These are phyloP conservation scores for Mola mola DNA, from an alignment of 2,113 vertebrate species.

Conservation along the genomic window DNA sequence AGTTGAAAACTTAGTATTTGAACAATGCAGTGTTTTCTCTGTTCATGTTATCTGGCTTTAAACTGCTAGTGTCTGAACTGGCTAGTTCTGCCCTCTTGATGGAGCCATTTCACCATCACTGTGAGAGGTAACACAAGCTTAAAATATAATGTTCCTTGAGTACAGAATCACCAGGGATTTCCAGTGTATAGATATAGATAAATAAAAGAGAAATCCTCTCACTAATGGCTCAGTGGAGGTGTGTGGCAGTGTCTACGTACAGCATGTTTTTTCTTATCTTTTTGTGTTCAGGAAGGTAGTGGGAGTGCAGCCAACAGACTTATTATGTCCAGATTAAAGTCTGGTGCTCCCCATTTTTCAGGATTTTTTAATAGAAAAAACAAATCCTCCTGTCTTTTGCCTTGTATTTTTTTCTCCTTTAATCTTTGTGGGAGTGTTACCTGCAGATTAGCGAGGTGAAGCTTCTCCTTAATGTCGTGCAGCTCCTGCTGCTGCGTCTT, in stretches of 20 bases:
- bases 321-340: no score
- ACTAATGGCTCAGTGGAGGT: no score
- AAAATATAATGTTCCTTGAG: not conserved
- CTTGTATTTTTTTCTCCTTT: not conserved
- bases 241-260: no score
- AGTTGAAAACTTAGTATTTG: no score
- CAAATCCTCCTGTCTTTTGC: not conserved
- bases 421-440: conserved; percentile 57
- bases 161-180: no score
- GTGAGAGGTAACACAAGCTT: not conserved
- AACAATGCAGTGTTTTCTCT: not conserved
- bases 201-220: no score
- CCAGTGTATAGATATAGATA: no score
- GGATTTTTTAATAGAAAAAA: not conserved
- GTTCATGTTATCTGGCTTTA: not conserved
- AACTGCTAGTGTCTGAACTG: conserved; percentile 8
- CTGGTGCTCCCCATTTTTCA: no score
- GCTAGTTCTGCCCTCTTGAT: conserved; percentile 53
- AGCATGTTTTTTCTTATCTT: not conserved
- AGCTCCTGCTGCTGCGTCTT: conserved; percentile 87
- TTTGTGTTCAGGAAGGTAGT: not conserved
- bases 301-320: not conserved
- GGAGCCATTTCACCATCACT: conserved; percentile 48
- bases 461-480: conserved; percentile 88
- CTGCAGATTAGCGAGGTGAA: conserved; percentile 87